Evolutionary conservation across 1,140 invertebrate species (phyloP), one percentile per base, ranked within the genome.

Genomic region (Subanguina moxae): DNA sequence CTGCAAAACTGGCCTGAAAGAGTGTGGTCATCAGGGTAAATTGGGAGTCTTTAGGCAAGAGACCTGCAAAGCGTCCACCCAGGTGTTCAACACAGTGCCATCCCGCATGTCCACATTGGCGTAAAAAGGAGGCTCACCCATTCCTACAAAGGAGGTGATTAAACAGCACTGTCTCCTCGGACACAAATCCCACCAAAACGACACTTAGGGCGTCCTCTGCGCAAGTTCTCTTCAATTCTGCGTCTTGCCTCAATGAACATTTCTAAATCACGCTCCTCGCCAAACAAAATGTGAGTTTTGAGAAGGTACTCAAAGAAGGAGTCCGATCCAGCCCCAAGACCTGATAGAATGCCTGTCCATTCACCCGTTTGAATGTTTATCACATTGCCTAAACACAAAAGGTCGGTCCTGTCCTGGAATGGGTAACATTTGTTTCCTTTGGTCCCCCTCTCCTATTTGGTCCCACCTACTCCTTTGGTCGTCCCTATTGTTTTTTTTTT

Each of bases 31-130:
- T 86, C 87, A 61, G 87, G 83, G 85, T 88, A 88, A 9, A 87
- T 86, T 15, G 13, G 62, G 57, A 57, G 52, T 19, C 21, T 65
- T 11, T n/a, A n/a, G n/a, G n/a, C n/a, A 32, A 52, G 9, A 19
- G 56, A 88, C 87, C 82, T 89, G 88, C 9, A 89, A 79, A 1
- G 88, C 85, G 83, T 89, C 88, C 63, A 89, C 87, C 88, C 88
- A 89, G 27, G 87, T 86, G 56, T 88, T 89, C 15, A 85, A 77
- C 11, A 86, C 85, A 28, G 84, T 84, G 15, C 89, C 89, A 78
- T 85, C 88, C 48, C 85, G 83, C 87, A 90, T 88, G 77, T 90
- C 86, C 1, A 89, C 88, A 84, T 90, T 90, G 0, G 89, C 87
- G 84, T 88, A 90, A 7, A 89, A 79, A 19, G 89, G 89, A 77